A percentile compares a stretch with the other conserved stretches of the same genome.
Evolutionary conservation across 1,140 invertebrate species (phyloP).

Genomic region (Lucilia cuprina): DNA sequence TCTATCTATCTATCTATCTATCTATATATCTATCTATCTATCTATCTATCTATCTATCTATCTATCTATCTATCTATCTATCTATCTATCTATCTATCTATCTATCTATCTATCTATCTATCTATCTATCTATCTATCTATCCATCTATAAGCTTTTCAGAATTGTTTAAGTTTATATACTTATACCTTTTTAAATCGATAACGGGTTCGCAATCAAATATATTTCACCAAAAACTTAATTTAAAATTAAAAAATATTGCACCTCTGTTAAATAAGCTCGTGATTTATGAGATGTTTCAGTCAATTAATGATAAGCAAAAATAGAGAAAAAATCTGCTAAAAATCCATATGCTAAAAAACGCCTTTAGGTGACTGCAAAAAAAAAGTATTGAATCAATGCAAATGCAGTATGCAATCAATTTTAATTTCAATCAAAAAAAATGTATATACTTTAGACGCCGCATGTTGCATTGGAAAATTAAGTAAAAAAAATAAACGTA

Average conservation of each 20-base stretch:
- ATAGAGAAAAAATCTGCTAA: not conserved
- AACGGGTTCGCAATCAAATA: not conserved
- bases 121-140: no score
- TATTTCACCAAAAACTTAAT: not conserved
- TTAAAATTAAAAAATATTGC: not conserved
- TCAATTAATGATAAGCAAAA: constrained; percentile 31
- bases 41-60: no score
- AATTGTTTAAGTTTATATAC: no score
- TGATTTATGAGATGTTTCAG: constrained; percentile 26
- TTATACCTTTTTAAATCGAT: no score
- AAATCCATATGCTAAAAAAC: not conserved
- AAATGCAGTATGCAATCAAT: not conserved
- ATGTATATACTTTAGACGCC: not conserved
- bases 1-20: no score
- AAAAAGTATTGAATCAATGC: no score
- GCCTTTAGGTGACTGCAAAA: not conserved
- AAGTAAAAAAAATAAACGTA: not conserved
- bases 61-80: no score
- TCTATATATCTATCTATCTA: no score
- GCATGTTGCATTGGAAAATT: not conserved
- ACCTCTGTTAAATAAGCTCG: constrained; percentile 23
- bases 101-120: no score
- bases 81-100: no score
- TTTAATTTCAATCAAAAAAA: constrained; percentile 13
- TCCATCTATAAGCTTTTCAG: no score